Percentiles rank a stretch among this genome's conserved stretches.
These are phyloP conservation scores for Anoplopoma fimbria DNA, from an alignment of 2,113 vertebrate genomes.

Conservation along the genomic window DNA sequence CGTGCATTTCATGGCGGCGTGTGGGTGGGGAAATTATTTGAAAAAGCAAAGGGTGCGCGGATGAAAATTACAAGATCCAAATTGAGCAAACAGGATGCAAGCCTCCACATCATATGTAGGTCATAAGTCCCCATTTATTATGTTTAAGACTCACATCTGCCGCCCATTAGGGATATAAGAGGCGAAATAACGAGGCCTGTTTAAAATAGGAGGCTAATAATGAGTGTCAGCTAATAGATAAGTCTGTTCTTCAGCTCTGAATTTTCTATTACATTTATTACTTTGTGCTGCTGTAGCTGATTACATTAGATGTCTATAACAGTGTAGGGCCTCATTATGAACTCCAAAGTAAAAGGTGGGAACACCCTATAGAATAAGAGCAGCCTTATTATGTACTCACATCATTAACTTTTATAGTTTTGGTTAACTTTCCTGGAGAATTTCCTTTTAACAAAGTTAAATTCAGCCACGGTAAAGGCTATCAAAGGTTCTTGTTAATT, in stretches of 20 bases:
- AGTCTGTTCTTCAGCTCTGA: constrained; percentile 13
- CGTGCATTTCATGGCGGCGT: constrained; percentile 61
- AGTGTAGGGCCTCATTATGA: constrained; percentile 64
- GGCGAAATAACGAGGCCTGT: constrained; percentile 24
- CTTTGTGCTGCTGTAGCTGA: constrained; percentile 32
- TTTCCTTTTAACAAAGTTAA: constrained; percentile 63
- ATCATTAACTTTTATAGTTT: constrained; percentile 75
- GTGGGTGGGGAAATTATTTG: constrained; percentile 73
- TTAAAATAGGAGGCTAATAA: constrained; percentile 22
- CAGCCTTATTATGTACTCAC: constrained; percentile 63
- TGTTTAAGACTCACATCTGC: constrained; percentile 33
- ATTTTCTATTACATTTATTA: constrained; percentile 46
- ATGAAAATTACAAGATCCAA: constrained; percentile 66
- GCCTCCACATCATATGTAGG: constrained; percentile 73
- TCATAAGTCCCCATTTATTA: constrained; percentile 68
- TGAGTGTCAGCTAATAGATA: constrained; percentile 21
- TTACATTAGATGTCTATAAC: constrained; percentile 53
- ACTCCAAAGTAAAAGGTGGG: constrained; percentile 57
- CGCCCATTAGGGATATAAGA: constrained; percentile 42
- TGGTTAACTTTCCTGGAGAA: constrained; percentile 62
- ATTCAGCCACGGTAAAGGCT: constrained; percentile 62
- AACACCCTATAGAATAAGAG: constrained; percentile 68
- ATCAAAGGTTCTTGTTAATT: constrained; percentile 75
- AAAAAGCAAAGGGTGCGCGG: constrained; percentile 49
- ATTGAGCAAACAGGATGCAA: constrained; percentile 61